phyloP scores from a whole-genome alignment of 2,888 invertebrate genomes.

The Litoditis marina region DNA sequence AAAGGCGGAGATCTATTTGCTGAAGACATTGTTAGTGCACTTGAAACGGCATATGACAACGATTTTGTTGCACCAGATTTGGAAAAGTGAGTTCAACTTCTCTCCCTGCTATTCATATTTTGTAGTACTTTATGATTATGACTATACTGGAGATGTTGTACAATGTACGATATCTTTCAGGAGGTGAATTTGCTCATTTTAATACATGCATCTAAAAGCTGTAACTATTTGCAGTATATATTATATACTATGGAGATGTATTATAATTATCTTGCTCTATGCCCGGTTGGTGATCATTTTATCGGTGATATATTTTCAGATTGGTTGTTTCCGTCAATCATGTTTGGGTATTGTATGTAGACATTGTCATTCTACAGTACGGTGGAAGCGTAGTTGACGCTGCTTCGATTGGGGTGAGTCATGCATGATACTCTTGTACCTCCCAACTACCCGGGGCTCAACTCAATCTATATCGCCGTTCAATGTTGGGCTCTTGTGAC shows the following conservation, averaged over 20 bases:
- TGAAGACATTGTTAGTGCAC: slow-evolving; percentile 76
- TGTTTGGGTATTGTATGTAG: slow-evolving; percentile 50
- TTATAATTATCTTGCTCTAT: not conserved
- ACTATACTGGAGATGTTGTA: too few relatives aligned
- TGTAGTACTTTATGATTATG: too few relatives aligned
- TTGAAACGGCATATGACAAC: slow-evolving; percentile 74
- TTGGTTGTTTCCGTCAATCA: slow-evolving; percentile 43
- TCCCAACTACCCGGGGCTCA: too few relatives aligned
- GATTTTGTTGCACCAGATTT: slow-evolving; percentile 70
- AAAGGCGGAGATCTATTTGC: slow-evolving; percentile 88
- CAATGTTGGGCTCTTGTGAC: too few relatives aligned
- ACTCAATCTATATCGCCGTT: too few relatives aligned
- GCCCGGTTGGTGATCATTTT: not conserved
- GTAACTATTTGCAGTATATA: not conserved
- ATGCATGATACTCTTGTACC: not conserved
- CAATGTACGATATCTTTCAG: too few relatives aligned
- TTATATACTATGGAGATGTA: slow-evolving; percentile 1
- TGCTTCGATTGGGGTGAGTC: slow-evolving; percentile 74
- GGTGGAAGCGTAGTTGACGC: slow-evolving; percentile 95
- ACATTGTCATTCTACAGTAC: slow-evolving; percentile 75
- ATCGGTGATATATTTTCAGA: slow-evolving; percentile 15
- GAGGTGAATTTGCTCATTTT: not conserved
- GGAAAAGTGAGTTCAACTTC: slow-evolving; percentile 25
- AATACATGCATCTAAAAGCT: too few relatives aligned
- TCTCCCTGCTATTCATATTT: too few relatives aligned